Evolutionary conservation across 2,113 vertebrate genomes (phyloP).

Genomic region (Panurus biarmicus): DNA sequence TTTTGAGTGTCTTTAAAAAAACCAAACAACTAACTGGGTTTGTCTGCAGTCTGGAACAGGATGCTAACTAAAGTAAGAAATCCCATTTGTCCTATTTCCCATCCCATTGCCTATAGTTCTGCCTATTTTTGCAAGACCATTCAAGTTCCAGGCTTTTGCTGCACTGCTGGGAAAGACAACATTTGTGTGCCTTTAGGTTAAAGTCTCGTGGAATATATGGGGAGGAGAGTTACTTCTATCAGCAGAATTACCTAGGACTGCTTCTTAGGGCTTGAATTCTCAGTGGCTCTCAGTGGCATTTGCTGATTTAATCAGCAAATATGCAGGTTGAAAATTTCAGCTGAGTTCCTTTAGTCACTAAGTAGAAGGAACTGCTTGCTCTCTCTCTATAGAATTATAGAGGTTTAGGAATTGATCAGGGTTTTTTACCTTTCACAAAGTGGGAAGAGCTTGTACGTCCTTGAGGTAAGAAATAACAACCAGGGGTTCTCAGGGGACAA

Average conservation of each 20-base stretch:
- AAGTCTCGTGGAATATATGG: neutral
- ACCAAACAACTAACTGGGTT: neutral
- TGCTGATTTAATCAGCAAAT: neutral
- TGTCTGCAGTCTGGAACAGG: neutral
- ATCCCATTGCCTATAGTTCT: neutral
- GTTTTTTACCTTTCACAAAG: neutral
- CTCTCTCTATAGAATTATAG: neutral
- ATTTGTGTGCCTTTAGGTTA: neutral
- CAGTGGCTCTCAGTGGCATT: neutral
- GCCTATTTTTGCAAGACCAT: neutral
- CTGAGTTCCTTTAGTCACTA: neutral
- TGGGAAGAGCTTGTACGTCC: neutral
- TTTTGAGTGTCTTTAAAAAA: neutral
- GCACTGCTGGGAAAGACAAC: neutral
- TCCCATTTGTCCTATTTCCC: neutral
- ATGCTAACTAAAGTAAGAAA: neutral
- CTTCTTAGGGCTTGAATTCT: neutral
- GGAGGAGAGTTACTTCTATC: neutral
- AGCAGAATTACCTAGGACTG: neutral
- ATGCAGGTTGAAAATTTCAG: neutral
- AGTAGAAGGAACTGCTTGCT: neutral
- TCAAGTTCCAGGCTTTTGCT: neutral
- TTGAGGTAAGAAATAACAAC: neutral
- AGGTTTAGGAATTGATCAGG: neutral
- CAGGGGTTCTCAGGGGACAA: neutral